Evolutionary conservation across 2,888 invertebrate species (phyloP), one percentile per base, ranked within the genome.

Genomic region (Dermolepida albohirtum): DNA sequence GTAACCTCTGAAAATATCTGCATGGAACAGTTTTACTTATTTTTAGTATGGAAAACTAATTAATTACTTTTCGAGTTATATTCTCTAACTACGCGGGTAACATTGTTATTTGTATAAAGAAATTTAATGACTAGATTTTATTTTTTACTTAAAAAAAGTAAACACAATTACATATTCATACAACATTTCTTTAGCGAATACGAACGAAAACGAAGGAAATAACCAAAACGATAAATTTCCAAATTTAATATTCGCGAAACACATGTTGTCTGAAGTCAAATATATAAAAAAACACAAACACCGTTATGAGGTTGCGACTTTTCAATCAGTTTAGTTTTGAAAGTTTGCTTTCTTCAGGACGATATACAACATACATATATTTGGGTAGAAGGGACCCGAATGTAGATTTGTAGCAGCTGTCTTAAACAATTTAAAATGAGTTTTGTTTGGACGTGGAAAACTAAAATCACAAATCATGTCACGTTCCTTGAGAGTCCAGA

Each of bases 321-420:
- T 34, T 52, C 52, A 39, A 41, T 55, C 55, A 41, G 41, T 43
- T 55, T 41, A 16, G 47, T 47, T 47, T 14, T 16, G 41, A 55
- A 55, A 55, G 40, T 55, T 55, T 40, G 22, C 39, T 16, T 55
- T 47, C 47, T 55, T 55, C 12, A 34, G 29, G 1, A 12, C 16
- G 7, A n/a, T 22, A 27, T 11, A 41, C 43, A 54, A 5, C 10
- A 1, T 34, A 34, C 34, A 34, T 34, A 22, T 41, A 55, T 55
- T 22, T 5, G 47, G 14, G 22, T 55, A 43, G 41, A 55, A 41
- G 27, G 22, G 22, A n/a, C 10, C 55, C 41, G 39, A 52, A 52
- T 34, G 39, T 52, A 43, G 55, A 41, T 40, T 43, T 40, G 55
- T 55, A 16, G n/a, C 55, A 55, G 55, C 16, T 55, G 55, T 55